Evolutionary conservation across 2,113 vertebrate genomes (phyloP).

Genomic region (Anser brachyrhynchus): DNA sequence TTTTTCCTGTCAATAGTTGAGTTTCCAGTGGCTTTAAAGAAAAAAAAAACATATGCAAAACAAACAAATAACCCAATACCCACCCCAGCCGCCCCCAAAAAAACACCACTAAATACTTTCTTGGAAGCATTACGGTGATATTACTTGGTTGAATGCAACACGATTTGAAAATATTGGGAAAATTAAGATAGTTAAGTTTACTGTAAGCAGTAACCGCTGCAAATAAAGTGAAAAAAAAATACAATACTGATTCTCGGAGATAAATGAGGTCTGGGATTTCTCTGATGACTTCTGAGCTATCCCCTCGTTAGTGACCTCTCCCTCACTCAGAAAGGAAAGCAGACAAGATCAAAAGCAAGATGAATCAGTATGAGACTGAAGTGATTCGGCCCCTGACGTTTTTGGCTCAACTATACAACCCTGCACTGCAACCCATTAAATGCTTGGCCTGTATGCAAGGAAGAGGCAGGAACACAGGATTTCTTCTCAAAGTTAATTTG

Average conservation of each 20-base stretch:
- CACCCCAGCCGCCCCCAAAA: neutral
- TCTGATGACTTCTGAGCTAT: neutral
- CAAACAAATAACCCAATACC: neutral
- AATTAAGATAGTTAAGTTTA: neutral
- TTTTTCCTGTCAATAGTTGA: neutral
- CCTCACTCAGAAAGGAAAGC: neutral
- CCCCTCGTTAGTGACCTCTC: neutral
- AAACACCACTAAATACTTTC: neutral
- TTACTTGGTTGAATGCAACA: neutral
- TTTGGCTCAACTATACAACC: neutral
- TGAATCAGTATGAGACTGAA: neutral
- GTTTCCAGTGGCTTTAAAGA: neutral
- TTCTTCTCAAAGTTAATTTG: neutral
- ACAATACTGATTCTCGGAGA: neutral
- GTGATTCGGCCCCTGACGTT: neutral
- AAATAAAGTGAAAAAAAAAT: neutral
- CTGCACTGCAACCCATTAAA: neutral
- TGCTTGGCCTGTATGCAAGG: neutral
- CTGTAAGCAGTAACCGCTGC: neutral
- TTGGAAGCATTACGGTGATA: neutral
- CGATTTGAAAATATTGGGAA: neutral
- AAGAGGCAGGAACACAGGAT: neutral
- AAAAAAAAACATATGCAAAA: neutral
- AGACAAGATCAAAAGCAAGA: slow-evolving; percentile 1
- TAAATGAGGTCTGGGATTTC: neutral